Evolutionary conservation across 1,140 invertebrate species (phyloP).

Genomic region (Lasaia peninsularis): DNA sequence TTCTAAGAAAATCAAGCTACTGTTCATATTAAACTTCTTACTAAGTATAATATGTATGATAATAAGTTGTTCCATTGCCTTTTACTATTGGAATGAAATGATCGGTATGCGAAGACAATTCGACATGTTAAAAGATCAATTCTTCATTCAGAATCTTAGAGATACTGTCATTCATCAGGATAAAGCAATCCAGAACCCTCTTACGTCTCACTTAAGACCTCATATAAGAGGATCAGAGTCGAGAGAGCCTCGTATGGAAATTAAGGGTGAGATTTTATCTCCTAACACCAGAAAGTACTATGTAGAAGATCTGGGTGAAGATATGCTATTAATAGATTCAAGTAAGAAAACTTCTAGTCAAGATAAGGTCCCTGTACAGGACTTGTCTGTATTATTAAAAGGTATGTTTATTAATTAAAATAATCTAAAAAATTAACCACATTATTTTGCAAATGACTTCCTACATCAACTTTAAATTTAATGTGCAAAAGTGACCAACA

Average conservation of each 20-base stretch:
- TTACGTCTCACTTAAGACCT: slow-evolving; percentile 44
- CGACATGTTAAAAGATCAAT: slow-evolving; percentile 52
- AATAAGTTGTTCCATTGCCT: slow-evolving; percentile 56
- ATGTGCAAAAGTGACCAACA: no score
- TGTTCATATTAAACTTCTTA: slow-evolving; percentile 66
- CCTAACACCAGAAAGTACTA: slow-evolving; percentile 49
- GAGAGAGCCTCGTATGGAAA: slow-evolving; percentile 43
- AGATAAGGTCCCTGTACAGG: slow-evolving; percentile 38
- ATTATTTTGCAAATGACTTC: no score
- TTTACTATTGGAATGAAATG: slow-evolving; percentile 68
- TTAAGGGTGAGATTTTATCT: slow-evolving; percentile 30
- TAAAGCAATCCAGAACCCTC: slow-evolving; percentile 43
- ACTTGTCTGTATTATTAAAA: slow-evolving; percentile 49
- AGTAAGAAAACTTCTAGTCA: slow-evolving; percentile 54
- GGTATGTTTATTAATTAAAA: slow-evolving; percentile 30
- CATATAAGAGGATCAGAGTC: slow-evolving; percentile 29
- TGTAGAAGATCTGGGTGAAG: slow-evolving; percentile 61
- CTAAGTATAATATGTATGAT: slow-evolving; percentile 61
- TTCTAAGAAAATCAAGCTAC: slow-evolving; percentile 71
- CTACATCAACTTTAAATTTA: no score
- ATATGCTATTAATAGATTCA: slow-evolving; percentile 60
- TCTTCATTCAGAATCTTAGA: slow-evolving; percentile 50
- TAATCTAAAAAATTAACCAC: no score
- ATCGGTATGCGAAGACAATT: slow-evolving; percentile 56
- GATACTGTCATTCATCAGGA: slow-evolving; percentile 38